These are phyloP conservation scores for Sceliomorpha sp. DNA, from an alignment of 2,888 invertebrate species.

Conservation along the genomic window DNA sequence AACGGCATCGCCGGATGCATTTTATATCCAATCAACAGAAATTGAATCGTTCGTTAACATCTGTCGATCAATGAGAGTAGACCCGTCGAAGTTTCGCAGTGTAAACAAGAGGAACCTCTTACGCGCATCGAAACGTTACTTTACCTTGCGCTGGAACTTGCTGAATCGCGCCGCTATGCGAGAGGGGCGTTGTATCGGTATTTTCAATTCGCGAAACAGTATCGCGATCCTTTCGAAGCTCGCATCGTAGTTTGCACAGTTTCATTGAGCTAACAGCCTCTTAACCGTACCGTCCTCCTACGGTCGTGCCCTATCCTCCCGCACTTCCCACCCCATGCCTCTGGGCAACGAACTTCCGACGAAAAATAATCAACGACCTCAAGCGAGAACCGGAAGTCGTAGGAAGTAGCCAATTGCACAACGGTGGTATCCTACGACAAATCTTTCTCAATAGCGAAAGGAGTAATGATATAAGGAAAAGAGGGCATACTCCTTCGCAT, in stretches of 20 bases:
- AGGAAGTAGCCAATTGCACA: conserved; percentile 72
- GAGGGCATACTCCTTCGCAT: neutral
- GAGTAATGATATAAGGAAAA: conserved; percentile 23
- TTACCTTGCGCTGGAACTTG: too few relatives aligned
- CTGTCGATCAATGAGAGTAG: too few relatives aligned
- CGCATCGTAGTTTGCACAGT: conserved; percentile 14
- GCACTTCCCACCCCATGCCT: conserved; percentile 41
- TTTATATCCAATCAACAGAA: too few relatives aligned
- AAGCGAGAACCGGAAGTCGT: conserved; percentile 71
- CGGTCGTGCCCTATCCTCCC: conserved; percentile 37
- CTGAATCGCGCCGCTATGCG: too few relatives aligned
- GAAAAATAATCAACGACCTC: conserved; percentile 69
- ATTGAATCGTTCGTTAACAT: too few relatives aligned
- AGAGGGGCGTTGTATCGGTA: too few relatives aligned
- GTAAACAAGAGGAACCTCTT: too few relatives aligned
- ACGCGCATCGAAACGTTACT: too few relatives aligned
- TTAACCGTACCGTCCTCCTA: conserved; percentile 36
- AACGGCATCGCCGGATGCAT: too few relatives aligned
- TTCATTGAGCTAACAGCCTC: conserved; percentile 38
- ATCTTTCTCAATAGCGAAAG: conserved; percentile 38
- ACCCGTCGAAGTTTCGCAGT: too few relatives aligned
- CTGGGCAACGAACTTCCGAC: conserved; percentile 69
- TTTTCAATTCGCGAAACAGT: neutral
- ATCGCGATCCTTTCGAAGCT: conserved; percentile 12
- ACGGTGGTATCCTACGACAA: conserved; percentile 45